phyloP scores from a whole-genome alignment of 2,113 vertebrate species.

The Campylorhamphus procurvoides region DNA sequence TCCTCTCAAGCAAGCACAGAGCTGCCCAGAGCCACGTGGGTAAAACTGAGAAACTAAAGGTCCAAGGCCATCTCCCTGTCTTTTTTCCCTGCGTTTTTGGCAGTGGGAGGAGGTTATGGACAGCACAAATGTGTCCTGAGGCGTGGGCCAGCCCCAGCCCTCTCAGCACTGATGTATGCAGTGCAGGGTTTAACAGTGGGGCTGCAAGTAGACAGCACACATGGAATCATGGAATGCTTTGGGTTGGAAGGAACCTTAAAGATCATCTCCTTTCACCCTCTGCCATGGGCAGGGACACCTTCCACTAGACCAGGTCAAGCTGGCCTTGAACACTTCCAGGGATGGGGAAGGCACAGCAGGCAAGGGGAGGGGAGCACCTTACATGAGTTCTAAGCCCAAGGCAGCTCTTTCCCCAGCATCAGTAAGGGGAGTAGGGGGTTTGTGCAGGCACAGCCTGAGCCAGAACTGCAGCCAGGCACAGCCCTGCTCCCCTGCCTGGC shows the following conservation, averaged over 20 bases:
- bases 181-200: neutral
- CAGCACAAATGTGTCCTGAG: neutral
- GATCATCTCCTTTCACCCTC: neutral
- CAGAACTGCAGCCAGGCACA: neutral
- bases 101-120: neutral
- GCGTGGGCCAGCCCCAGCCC: neutral
- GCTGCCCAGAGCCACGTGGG: neutral
- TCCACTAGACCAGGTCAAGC: neutral
- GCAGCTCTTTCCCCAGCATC: neutral
- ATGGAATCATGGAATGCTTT: neutral
- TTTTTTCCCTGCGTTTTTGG: neutral
- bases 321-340: neutral
- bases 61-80: neutral
- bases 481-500: neutral
- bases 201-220: neutral
- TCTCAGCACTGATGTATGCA: accelerated
- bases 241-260: neutral
- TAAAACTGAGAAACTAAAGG: neutral
- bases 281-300: neutral
- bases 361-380: neutral
- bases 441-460: neutral
- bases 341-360: neutral
- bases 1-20: neutral
- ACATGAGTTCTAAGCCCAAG: neutral
- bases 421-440: neutral